These are phyloP conservation scores for Coturnix japonica DNA, from an alignment of 2,113 vertebrate species.

Conservation along the genomic window DNA sequence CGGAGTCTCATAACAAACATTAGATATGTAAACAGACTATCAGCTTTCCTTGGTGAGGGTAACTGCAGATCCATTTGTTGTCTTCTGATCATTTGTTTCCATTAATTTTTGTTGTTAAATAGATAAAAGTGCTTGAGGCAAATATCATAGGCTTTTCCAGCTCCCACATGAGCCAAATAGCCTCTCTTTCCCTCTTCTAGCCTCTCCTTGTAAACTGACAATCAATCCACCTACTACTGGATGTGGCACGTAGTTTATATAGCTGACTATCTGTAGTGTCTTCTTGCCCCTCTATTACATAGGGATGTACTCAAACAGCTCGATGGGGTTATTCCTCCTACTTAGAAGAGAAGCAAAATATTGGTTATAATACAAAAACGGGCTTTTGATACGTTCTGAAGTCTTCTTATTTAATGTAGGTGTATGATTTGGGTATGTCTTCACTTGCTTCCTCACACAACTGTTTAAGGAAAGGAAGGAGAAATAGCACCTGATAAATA, in stretches of 20 bases:
- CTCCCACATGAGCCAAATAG: not conserved
- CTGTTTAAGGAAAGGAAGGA: not conserved
- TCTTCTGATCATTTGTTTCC: slow-evolving; percentile 38
- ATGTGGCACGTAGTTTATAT: not conserved
- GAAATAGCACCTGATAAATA: not conserved
- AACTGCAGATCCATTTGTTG: slow-evolving; percentile 1
- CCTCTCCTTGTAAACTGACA: not conserved
- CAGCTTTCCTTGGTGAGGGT: not conserved
- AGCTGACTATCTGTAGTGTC: not conserved
- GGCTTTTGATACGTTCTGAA: not conserved
- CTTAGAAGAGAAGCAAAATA: not conserved
- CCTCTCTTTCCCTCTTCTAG: not conserved
- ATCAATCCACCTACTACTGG: not conserved
- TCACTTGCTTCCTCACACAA: not conserved
- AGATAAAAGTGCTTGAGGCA: not conserved
- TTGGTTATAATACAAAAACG: not conserved
- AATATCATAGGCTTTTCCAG: accelerated
- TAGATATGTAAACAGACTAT: slow-evolving; percentile 37
- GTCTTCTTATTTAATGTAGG: not conserved
- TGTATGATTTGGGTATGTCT: not conserved
- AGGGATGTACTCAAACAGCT: not conserved
- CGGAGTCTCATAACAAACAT: slow-evolving; percentile 50
- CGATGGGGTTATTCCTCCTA: not conserved
- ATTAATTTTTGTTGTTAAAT: slow-evolving; percentile 34
- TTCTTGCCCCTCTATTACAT: not conserved